Conservation (phyloP, 2,888 invertebrate genomes). For the Lumbricus terrestris region DNA sequence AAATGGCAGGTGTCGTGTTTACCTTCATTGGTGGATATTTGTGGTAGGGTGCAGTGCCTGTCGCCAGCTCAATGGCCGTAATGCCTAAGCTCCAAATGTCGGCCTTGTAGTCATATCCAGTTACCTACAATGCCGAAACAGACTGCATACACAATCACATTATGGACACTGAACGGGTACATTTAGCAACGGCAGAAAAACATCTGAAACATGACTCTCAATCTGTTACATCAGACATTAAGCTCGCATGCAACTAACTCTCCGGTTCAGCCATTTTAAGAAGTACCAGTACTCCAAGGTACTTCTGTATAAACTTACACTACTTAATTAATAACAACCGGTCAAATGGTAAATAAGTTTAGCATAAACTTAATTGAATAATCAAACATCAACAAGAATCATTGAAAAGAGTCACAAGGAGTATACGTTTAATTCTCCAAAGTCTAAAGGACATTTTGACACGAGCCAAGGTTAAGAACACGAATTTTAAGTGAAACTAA, state of each 20-base stretch:
- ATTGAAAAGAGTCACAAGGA: neutral
- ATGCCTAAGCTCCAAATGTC: slow-evolving; percentile 92
- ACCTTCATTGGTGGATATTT: slow-evolving; percentile 97
- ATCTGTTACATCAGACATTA: neutral
- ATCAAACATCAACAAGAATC: neutral
- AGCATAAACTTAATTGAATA: neutral
- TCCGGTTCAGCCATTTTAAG: neutral
- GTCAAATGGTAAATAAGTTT: neutral
- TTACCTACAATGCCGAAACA: slow-evolving; percentile 59
- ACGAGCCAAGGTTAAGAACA: neutral
- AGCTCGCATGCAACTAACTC: too few species aligned
- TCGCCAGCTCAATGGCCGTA: slow-evolving; percentile 97
- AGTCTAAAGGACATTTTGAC: neutral
- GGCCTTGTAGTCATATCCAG: slow-evolving; percentile 96
- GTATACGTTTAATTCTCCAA: neutral
- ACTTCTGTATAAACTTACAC: neutral
- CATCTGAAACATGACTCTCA: neutral
- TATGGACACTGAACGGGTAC: neutral
- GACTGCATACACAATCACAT: neutral
- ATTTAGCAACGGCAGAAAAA: neutral
- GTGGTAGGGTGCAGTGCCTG: slow-evolving; percentile 92
- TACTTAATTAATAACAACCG: neutral
- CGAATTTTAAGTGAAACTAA: neutral
- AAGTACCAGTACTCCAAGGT: neutral
- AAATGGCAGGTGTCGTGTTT: neutral